Evolutionary conservation across 2,797 vertebrate genomes (phyloP).

Genomic region (Neopelma chrysocephalum): DNA sequence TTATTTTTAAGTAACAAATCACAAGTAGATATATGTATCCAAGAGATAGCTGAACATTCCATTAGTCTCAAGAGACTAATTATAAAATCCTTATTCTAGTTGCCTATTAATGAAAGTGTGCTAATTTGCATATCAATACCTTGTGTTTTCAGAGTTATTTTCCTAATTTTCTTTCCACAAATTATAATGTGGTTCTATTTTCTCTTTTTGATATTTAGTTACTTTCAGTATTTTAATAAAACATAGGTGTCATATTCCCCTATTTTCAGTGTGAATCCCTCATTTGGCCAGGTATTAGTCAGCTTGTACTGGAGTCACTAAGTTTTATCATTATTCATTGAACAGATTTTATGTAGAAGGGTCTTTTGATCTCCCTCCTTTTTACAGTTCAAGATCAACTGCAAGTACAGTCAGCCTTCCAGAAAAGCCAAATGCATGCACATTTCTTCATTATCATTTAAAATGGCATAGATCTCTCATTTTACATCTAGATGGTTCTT

Average conservation of each 20-base stretch:
- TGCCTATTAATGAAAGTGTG: background rate
- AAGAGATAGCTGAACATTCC: background rate
- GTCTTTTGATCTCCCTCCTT: background rate
- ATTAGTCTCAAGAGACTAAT: slow-evolving; percentile 34
- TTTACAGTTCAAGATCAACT: background rate
- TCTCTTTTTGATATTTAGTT: background rate
- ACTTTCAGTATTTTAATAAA: slow-evolving; percentile 20
- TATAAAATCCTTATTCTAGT: slow-evolving; percentile 9
- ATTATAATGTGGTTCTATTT: background rate
- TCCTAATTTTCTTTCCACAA: background rate
- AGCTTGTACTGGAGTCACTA: background rate
- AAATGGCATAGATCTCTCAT: background rate
- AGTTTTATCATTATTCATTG: background rate
- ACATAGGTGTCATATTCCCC: background rate
- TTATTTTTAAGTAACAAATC: background rate
- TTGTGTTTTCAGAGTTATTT: background rate
- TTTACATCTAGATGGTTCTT: background rate
- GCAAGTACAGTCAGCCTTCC: background rate
- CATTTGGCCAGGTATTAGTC: background rate
- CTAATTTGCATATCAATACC: slow-evolving; percentile 35
- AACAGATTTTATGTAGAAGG: background rate
- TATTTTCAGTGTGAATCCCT: background rate
- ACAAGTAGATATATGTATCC: background rate
- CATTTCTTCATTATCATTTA: background rate
- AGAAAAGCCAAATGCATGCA: background rate